Evolutionary conservation across 2,888 invertebrate genomes (phyloP), one percentile per base, ranked within the genome.

Genomic region (Drosophila mimetica): DNA sequence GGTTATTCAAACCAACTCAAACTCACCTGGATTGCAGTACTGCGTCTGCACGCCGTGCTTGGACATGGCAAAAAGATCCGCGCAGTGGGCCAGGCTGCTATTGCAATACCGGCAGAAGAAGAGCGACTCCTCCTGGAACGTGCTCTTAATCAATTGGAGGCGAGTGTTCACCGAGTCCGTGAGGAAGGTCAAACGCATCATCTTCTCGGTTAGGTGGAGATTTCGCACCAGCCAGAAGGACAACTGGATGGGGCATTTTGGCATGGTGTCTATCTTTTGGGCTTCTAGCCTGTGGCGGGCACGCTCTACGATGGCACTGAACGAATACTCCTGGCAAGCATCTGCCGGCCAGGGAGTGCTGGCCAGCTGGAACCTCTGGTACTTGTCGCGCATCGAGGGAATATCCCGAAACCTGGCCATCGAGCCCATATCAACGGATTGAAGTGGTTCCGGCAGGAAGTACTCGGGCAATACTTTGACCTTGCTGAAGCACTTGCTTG

Each of bases 171-270:
- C 94, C 28, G 94, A 94, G 91, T 96, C 93, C 46, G 95, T 93
- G 73, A 93, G 92, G 67, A 97, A 93, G 52, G 96, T 92, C 13
- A 92, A 91, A 28, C 95, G 91, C 76, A 95, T 92, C 79, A 95
- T 93, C 16, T 92, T 91, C 77, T 96, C 94, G 51, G 94, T 93
- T 16, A 96, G 91, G 32, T 96, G 95, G 50, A 96, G 93, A 91
- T 96, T 96, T 74, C 95, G 95, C 11, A 95, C 95, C 53, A 96
- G 93, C 96, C 97, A 97, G 90, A 94, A 97, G 0, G 96, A 96
- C 71, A 97, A 92, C 65, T 94, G 94, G 8, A 93, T 92, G 1
- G 95, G 94, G 91, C 96, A 95, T 37, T 91, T 91, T 4, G 96
- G 95, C 90, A 95, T 93, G 63, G 93, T 93, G 74, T 93, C 89